A percentile compares a stretch with the other conserved stretches of the same genome.
Evolutionary conservation across 1,140 invertebrate genomes (phyloP).

Genomic region (Drosophila trapezifrons): DNA sequence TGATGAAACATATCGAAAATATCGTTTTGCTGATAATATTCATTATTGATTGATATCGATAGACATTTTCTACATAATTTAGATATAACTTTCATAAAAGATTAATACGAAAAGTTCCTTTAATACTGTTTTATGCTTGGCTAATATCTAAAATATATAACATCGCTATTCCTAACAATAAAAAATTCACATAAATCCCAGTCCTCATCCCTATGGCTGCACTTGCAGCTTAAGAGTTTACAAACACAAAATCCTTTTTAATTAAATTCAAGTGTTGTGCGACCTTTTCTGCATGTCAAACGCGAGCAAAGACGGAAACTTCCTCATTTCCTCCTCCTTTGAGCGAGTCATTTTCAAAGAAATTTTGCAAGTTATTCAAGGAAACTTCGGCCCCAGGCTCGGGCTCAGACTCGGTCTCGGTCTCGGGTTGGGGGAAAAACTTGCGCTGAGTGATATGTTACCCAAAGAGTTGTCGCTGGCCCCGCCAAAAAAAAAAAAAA

Average conservation of each 20-base stretch:
- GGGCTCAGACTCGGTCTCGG: too few species aligned
- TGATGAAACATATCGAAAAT: too few species aligned
- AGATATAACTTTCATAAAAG: too few species aligned
- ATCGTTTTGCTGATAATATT: too few species aligned
- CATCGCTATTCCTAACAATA: too few species aligned
- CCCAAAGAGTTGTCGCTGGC: slow-evolving; percentile 54
- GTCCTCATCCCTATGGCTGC: slow-evolving; percentile 9
- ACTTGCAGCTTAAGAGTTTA: slow-evolving; percentile 66
- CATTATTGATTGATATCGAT: too few species aligned
- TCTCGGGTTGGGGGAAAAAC: slow-evolving; percentile 6
- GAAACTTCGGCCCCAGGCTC: slow-evolving; percentile 16
- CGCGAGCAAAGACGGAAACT: slow-evolving; percentile 32
- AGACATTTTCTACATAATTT: too few species aligned
- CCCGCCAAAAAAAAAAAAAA: slow-evolving; percentile 14
- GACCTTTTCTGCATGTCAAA: slow-evolving; percentile 54
- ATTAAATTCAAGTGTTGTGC: slow-evolving; percentile 70
- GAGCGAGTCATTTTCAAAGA: slow-evolving; percentile 54
- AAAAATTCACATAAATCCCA: too few species aligned
- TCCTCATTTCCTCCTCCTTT: slow-evolving; percentile 34
- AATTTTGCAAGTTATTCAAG: slow-evolving; percentile 57
- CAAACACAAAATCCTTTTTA: slow-evolving; percentile 61
- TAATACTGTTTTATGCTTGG: too few species aligned
- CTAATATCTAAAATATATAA: too few species aligned
- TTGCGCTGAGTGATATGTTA: slow-evolving; percentile 44
- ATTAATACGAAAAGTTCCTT: too few species aligned